Evolutionary conservation across 2,888 invertebrate genomes (phyloP).

Genomic region (Drosophila longiperda): DNA sequence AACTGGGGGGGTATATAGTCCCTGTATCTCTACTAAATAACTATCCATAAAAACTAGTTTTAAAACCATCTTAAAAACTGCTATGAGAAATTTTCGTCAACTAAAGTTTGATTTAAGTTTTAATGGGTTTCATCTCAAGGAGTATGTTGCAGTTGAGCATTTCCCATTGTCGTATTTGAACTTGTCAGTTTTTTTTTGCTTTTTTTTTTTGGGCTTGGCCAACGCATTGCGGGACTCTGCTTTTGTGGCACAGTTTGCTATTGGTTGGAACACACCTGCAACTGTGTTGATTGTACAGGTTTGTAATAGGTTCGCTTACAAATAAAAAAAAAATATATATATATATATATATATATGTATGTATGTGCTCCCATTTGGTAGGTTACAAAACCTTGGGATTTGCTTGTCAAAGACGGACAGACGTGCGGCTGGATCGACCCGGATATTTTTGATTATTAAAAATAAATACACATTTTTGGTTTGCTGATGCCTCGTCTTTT

Average conservation of each 20-base stretch:
- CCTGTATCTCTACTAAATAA: not conserved
- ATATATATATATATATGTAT: conserved; percentile 1
- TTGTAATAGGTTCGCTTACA: conserved; percentile 15
- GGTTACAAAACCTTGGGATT: not conserved
- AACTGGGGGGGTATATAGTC: too few species aligned
- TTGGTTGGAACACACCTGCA: conserved; percentile 39
- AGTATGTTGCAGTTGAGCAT: not conserved
- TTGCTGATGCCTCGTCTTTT: not conserved
- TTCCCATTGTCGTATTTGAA: not conserved
- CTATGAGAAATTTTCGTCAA: not conserved
- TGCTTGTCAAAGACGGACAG: conserved; percentile 4
- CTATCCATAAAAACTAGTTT: not conserved
- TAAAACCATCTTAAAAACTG: not conserved
- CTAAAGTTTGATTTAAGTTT: not conserved
- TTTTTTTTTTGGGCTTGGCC: conserved; percentile 2
- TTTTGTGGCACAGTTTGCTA: conserved; percentile 10
- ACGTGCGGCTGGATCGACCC: not conserved
- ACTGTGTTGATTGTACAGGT: conserved; percentile 22
- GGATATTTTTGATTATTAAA: not conserved
- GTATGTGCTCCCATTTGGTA: conserved; percentile 2
- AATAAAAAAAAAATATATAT: not conserved
- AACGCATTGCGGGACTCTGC: not conserved
- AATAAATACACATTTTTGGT: not conserved
- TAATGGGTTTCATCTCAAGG: not conserved
- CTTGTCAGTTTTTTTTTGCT: not conserved